Evolutionary conservation across 2,888 invertebrate species (phyloP).

Genomic region (Meteorus cinctellus): DNA sequence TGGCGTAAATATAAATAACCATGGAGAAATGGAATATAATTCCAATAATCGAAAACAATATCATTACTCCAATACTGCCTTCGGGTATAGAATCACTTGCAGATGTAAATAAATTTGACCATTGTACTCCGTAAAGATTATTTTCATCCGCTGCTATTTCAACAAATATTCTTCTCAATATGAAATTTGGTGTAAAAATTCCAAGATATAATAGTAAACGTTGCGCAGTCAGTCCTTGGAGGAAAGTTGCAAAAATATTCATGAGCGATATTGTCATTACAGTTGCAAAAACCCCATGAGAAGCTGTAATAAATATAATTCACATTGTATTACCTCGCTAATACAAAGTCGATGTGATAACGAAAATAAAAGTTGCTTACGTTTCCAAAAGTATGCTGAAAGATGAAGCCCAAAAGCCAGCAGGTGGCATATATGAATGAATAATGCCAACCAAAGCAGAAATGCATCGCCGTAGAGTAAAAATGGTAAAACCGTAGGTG

Average conservation of each 20-base stretch:
- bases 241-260: constrained; percentile 45
- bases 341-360: no score
- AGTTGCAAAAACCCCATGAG: constrained; percentile 48
- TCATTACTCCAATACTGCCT: constrained; percentile 78
- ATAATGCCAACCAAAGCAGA: constrained; percentile 65
- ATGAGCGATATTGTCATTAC: constrained; percentile 48
- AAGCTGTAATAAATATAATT: constrained; percentile 42
- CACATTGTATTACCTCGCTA: no score
- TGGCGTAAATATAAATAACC: constrained; percentile 89
- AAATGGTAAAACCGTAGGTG: constrained; percentile 62
- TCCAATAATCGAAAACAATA: constrained; percentile 83
- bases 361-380: constrained; percentile 56
- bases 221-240: constrained; percentile 34
- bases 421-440: constrained; percentile 63
- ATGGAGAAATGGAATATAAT: constrained; percentile 82
- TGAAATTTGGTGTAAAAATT: constrained; percentile 66
- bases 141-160: constrained; percentile 67
- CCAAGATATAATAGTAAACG: constrained; percentile 59
- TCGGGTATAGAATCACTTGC: constrained; percentile 57
- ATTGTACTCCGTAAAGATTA: constrained; percentile 71
- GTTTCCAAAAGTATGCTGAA: constrained; percentile 67
- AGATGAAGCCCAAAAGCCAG: constrained; percentile 68
- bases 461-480: constrained; percentile 67
- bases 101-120: constrained; percentile 71
- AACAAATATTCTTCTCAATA: constrained; percentile 61